A percentile compares a stretch with the other conserved stretches of the same genome.
Conservation (phyloP, 2,797 vertebrate genomes). For the Nyctalus aviator region DNA sequence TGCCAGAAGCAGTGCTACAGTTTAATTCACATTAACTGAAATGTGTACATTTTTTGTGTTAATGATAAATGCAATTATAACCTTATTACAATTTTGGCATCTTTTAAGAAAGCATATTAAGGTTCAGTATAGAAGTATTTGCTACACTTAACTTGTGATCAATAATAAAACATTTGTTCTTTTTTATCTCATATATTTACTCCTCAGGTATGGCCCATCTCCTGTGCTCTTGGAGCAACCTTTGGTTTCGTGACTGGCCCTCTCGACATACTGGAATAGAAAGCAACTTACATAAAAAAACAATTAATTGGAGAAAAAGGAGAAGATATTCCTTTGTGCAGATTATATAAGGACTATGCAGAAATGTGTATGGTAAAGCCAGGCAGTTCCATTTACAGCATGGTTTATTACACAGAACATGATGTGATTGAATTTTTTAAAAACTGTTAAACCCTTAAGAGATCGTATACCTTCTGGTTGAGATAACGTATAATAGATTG, state of each 20-base stretch:
- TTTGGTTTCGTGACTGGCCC: slow-evolving; percentile 93
- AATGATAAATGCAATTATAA: slow-evolving; percentile 79
- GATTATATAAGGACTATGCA: slow-evolving; percentile 87
- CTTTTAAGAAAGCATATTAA: slow-evolving; percentile 85
- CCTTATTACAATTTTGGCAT: slow-evolving; percentile 85
- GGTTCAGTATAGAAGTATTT: slow-evolving; percentile 84
- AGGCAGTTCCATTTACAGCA: slow-evolving; percentile 84
- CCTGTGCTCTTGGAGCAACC: slow-evolving; percentile 95
- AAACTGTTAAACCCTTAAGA: slow-evolving; percentile 91
- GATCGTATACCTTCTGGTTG: slow-evolving; percentile 88
- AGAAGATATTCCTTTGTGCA: slow-evolving; percentile 85
- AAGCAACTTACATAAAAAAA: slow-evolving; percentile 98
- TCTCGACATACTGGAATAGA: slow-evolving; percentile 97
- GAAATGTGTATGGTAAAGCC: slow-evolving; percentile 84
- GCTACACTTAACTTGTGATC: slow-evolving; percentile 86
- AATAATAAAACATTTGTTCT: slow-evolving; percentile 76
- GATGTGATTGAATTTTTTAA: slow-evolving; percentile 87
- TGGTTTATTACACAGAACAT: slow-evolving; percentile 69
- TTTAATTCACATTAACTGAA: slow-evolving; percentile 85
- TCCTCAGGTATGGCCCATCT: slow-evolving; percentile 96
- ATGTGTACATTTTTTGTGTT: slow-evolving; percentile 86
- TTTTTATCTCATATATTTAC: slow-evolving; percentile 73
- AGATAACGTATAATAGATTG: slow-evolving; percentile 87
- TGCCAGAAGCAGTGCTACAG: slow-evolving; percentile 83
- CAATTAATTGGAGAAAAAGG: slow-evolving; percentile 91